Evolutionary conservation across 2,113 vertebrate species (phyloP).

Genomic region (Chitala chitala): DNA sequence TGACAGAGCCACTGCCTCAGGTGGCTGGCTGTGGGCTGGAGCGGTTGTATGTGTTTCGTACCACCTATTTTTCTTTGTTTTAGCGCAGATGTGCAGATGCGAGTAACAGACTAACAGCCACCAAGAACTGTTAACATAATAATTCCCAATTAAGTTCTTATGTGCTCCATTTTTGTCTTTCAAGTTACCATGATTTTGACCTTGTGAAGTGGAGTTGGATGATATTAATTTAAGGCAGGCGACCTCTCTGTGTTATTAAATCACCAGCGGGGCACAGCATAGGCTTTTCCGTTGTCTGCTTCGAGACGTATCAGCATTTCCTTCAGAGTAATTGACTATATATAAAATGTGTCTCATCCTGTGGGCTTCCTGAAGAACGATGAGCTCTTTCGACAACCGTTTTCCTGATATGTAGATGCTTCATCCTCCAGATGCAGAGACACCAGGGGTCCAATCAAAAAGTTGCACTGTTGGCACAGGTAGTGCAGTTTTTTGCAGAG

Average conservation of each 20-base stretch:
- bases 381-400: not conserved
- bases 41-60: not conserved
- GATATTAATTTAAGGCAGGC: not conserved
- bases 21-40: too few relatives aligned
- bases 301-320: too few relatives aligned
- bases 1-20: not conserved
- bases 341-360: not conserved
- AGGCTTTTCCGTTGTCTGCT: not conserved
- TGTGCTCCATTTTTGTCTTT: not conserved
- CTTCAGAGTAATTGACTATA: not conserved
- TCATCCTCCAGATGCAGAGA: not conserved
- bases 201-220: not conserved
- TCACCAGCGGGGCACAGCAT: not conserved
- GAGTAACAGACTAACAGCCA: not conserved
- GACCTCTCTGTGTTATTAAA: not conserved
- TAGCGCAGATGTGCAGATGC: not conserved
- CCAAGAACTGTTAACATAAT: not conserved
- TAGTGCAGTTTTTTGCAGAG: not conserved
- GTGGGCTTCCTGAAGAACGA: not conserved
- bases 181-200: not conserved
- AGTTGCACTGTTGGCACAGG: not conserved
- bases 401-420: not conserved
- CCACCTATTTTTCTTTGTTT: conserved; percentile 3
- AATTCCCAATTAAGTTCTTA: not conserved
- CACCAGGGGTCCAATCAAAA: not conserved